Evolutionary conservation across 2,797 vertebrate species (phyloP), one percentile per base, ranked within the genome.

Genomic region (Gambusia yucatana): DNA sequence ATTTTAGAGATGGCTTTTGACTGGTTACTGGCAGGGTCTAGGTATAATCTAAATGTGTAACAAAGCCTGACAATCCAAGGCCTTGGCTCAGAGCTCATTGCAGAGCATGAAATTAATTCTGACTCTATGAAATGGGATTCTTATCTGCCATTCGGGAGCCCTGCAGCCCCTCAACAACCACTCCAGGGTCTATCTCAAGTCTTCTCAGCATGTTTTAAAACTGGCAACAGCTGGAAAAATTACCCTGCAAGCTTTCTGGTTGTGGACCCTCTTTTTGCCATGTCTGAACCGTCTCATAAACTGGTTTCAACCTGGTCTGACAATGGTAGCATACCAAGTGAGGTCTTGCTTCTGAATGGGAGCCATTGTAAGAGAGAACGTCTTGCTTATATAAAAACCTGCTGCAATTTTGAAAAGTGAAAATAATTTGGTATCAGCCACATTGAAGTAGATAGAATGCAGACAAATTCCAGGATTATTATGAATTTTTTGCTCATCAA

Each of bases 111-210:
- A 95, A 95, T 95, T 86, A 92, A 94, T 93, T 93, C 88, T 87
- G 93, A 94, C 77, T 83, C 93, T 93, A 93, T 95, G 91, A 93
- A 94, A 94, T 94, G 89, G 93, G 94, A 96, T 95, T 95, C 93
- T 91, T 94, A 95, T 95, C 93, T 94, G 90, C 48, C 61, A 89
- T 82, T 92, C 79, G 72, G 78, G 83, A 86, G 87, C 87, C 83
- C 52, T 83, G 83, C 79, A 81, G 82, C 84, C 80, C 88, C 77
- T 76, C 61, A 84, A 88, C 82, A 86, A 80, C 82, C 78, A 87
- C 82, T 85, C 86, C 75, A 80, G 78, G 79, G 89, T 82, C 84
- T 79, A 50, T 81, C 86, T 83, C 41, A 50, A 72, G 81, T 80
- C 61, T 72, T 72, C 78, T 73, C 73, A 80, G 73, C 70, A 77